Evolutionary conservation across 2,888 invertebrate species (phyloP), one percentile per base, ranked within the genome.

Genomic region (Autographa gamma): DNA sequence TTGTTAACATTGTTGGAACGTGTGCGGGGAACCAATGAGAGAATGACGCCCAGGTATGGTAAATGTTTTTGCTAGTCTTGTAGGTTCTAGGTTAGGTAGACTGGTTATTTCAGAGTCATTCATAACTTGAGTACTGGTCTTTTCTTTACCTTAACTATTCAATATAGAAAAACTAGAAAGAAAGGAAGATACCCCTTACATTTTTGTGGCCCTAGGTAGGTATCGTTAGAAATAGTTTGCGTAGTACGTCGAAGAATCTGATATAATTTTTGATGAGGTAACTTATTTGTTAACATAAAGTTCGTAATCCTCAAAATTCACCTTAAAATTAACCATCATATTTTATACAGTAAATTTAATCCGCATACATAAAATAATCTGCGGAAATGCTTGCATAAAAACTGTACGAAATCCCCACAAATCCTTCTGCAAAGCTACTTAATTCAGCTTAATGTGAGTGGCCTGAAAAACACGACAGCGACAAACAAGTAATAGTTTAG

Each of bases 11-110:
- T 80, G 76, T 74, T 73, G 48, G 25, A 69, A 80, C 76, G 73
- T 72, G 78, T 64, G 66, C 63, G 31, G 71, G 58, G 63, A 71
- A 60, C 73, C 69, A 80, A 82, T 76, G 75, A 78, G 73, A 19
- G 64, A 38, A 60, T n/a, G 9, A 48, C n/a, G n/a, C 0, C 48
- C 48, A 48, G n/a, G n/a, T 48, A 48, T 48, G n/a, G 6, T 48
- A 48, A 2, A n/a, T 48, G 43, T n/a, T n/a, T 48, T n/a, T 2
- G 1, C 1, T 7, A 14, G 7, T n/a, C n/a, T 48, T 48, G 0
- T 38, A 1, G 8, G 9, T 38, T 9, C 0, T 48, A n/a, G 48
- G n/a, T n/a, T 48, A 48, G 16, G 7, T n/a, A 43, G 3, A 16
- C 43, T 2, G 25, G 25, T 25, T 2, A 25, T 3, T 1, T 25